phyloP scores from a whole-genome alignment of 2,888 invertebrate species.

The Adelphocoris suturalis region DNA sequence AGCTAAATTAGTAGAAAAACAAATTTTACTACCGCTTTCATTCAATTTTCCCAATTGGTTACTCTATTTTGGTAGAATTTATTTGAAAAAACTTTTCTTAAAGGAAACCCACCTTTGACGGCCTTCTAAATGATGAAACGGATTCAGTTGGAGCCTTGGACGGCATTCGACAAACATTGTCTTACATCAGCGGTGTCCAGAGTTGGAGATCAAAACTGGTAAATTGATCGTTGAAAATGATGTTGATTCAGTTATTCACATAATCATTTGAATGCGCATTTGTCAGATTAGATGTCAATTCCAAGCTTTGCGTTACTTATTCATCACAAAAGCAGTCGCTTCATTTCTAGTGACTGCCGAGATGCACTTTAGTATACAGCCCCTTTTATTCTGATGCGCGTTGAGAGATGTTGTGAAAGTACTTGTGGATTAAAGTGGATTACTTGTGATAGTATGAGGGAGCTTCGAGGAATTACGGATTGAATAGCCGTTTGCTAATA shows the following conservation, averaged over 20 bases:
- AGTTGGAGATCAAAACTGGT: constrained; percentile 93
- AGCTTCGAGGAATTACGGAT: too few species aligned
- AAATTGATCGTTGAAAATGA: constrained; percentile 48
- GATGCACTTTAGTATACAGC: too few species aligned
- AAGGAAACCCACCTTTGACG: background rate
- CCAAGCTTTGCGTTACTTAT: too few species aligned
- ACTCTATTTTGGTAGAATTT: background rate
- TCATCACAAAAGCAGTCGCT: too few species aligned
- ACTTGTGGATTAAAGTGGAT: too few species aligned
- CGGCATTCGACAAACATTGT: constrained; percentile 89
- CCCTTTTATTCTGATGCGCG: too few species aligned
- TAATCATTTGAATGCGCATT: constrained; percentile 32
- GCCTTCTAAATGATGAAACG: constrained; percentile 72
- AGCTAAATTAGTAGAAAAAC: background rate
- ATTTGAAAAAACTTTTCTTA: background rate
- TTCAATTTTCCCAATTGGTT: background rate
- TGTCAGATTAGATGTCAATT: too few species aligned
- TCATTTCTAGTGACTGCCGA: too few species aligned
- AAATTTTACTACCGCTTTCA: background rate
- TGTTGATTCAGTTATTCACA: background rate
- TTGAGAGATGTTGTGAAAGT: too few species aligned
- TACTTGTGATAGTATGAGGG: too few species aligned
- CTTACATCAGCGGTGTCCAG: constrained; percentile 91
- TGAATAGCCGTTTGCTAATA: too few species aligned
- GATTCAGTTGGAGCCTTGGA: constrained; percentile 86